These are phyloP conservation scores for Drosophila willistoni DNA, from an alignment of 1,140 invertebrate species.

Conservation along the genomic window DNA sequence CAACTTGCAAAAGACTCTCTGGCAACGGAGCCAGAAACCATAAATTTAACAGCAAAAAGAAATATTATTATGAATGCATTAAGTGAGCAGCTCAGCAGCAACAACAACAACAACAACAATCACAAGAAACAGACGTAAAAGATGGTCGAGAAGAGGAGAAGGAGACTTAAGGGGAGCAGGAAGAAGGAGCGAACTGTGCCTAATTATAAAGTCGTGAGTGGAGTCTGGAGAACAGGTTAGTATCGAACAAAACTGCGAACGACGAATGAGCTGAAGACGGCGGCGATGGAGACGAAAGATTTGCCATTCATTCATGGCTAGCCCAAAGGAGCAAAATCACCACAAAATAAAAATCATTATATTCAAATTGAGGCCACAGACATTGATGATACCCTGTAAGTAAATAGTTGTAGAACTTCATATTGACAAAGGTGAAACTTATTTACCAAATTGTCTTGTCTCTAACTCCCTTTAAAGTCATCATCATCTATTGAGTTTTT, in stretches of 20 bases:
- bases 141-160: not conserved
- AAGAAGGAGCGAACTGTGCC: conserved; percentile 58
- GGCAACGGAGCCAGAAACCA: conserved; percentile 60
- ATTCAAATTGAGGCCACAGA: not conserved
- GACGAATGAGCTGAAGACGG: conserved; percentile 17
- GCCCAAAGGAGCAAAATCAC: conserved; percentile 21
- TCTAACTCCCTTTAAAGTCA: no score
- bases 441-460: no score
- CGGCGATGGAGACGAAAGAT: conserved; percentile 27
- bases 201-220: conserved; percentile 80
- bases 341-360: not conserved
- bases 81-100: conserved; percentile 53
- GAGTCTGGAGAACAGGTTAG: conserved; percentile 66
- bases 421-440: no score
- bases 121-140: conserved; percentile 10
- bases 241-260: conserved; percentile 37
- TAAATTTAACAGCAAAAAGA: conserved; percentile 81
- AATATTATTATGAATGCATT: conserved; percentile 82
- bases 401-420: not conserved
- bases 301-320: conserved; percentile 16
- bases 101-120: no score
- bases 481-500: no score
- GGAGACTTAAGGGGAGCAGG: conserved; percentile 12
- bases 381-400: not conserved
- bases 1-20: conserved; percentile 53